These are phyloP conservation scores for Ahaetulla prasina DNA, from an alignment of 2,113 vertebrate species.

Conservation along the genomic window DNA sequence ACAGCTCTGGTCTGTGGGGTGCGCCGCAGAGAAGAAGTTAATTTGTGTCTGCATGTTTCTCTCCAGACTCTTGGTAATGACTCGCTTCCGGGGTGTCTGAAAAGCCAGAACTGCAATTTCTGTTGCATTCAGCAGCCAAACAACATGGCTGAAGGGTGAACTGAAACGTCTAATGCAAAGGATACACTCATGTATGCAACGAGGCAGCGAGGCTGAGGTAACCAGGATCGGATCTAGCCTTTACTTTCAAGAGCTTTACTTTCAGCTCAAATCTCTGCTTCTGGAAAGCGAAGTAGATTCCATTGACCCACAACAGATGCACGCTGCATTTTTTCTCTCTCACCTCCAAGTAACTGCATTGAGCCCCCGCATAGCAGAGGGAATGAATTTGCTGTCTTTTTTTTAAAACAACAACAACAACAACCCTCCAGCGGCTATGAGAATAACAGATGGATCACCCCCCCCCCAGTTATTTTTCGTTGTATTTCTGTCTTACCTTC, in stretches of 20 bases:
- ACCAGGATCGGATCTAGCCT: not conserved
- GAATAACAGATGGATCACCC: not conserved
- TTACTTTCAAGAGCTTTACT: not conserved
- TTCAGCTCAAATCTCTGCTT: not conserved
- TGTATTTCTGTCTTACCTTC: not conserved
- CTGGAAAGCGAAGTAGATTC: not conserved
- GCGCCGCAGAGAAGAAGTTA: not conserved
- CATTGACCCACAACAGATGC: not conserved
- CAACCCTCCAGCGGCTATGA: not conserved
- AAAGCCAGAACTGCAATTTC: not conserved
- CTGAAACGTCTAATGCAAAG: not conserved
- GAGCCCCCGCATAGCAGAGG: not conserved
- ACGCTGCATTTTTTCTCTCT: not conserved
- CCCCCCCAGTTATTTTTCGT: not conserved
- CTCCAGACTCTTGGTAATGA: not conserved
- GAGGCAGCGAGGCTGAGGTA: not conserved
- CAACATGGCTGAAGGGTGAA: not conserved
- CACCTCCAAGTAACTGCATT: not conserved
- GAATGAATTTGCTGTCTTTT: not conserved
- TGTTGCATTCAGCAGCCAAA: not conserved
- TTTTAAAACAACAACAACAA: not conserved
- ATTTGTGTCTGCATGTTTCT: not conserved
- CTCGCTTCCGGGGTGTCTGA: not conserved
- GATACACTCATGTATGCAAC: not conserved
- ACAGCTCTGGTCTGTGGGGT: conserved; percentile 6